Evolutionary conservation across 2,797 vertebrate genomes (phyloP).

Genomic region (Masticophis lateralis): DNA sequence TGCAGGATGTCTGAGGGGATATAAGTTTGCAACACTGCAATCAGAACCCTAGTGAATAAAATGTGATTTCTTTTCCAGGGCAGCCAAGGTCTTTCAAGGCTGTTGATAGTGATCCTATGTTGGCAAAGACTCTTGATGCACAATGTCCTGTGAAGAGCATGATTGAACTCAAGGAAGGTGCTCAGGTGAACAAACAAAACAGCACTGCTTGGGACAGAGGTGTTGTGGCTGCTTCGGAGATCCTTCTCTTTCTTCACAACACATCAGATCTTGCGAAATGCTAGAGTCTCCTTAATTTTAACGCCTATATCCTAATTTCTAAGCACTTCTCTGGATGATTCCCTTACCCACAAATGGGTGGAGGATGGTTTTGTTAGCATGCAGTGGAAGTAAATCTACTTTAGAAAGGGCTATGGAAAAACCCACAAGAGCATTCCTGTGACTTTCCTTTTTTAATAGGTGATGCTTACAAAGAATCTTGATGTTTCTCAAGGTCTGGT

Average conservation of each 20-base stretch:
- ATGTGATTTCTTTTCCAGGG: slow-evolving; percentile 68
- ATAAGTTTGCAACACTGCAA: background rate
- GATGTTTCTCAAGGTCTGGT: slow-evolving; percentile 88
- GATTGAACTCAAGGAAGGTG: slow-evolving; percentile 89
- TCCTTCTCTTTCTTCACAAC: background rate
- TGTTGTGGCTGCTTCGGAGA: background rate
- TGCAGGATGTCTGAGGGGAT: background rate
- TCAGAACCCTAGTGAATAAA: background rate
- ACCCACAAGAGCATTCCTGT: background rate
- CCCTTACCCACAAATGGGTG: too few relatives aligned
- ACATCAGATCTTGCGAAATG: background rate
- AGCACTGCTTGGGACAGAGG: background rate
- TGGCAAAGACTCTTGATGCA: slow-evolving; percentile 80
- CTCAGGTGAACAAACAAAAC: slow-evolving; percentile 78
- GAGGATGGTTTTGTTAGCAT: background rate
- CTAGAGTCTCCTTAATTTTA: background rate
- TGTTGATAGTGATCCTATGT: slow-evolving; percentile 85
- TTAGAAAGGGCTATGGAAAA: background rate
- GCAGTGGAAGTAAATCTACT: background rate
- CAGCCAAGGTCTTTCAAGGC: slow-evolving; percentile 79
- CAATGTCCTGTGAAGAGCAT: slow-evolving; percentile 85
- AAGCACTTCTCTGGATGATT: background rate
- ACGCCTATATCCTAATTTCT: background rate
- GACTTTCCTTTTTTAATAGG: slow-evolving; percentile 69
- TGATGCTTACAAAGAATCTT: slow-evolving; percentile 95